Evolutionary conservation across 2,113 vertebrate species (phyloP).

Genomic region (Dromaius novaehollandiae): DNA sequence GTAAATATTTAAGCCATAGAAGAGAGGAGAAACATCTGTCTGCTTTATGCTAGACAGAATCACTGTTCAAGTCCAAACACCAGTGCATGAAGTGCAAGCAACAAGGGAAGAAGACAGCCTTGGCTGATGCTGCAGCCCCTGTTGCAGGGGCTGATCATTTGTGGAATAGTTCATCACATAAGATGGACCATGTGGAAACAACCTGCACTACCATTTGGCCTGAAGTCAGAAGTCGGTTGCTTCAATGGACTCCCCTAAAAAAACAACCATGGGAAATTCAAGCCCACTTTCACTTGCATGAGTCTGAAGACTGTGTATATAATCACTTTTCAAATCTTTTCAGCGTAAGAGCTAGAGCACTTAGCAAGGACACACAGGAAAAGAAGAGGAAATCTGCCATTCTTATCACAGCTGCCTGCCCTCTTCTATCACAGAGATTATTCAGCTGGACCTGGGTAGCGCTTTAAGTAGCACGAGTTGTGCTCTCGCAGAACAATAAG

Average conservation of each 20-base stretch:
- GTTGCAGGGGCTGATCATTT: too few species aligned
- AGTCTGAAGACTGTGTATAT: not conserved
- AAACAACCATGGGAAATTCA: not conserved
- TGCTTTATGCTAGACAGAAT: not conserved
- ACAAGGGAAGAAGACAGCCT: not conserved
- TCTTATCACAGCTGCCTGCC: not conserved
- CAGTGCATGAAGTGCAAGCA: fast-evolving
- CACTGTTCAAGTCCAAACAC: not conserved
- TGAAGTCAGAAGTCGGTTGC: not conserved
- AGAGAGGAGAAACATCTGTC: not conserved
- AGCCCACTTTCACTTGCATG: fast-evolving
- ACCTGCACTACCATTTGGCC: not conserved
- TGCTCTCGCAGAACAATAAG: not conserved
- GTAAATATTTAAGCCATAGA: not conserved
- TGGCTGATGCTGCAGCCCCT: not conserved
- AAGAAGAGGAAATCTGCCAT: not conserved
- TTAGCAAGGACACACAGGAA: too few species aligned
- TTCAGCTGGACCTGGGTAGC: not conserved
- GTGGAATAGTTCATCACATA: fast-evolving
- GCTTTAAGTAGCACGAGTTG: not conserved
- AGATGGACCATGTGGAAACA: not conserved
- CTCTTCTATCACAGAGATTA: not conserved
- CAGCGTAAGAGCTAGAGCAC: not conserved
- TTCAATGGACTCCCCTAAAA: not conserved
- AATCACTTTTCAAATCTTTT: not conserved